Conservation (phyloP, 2,888 invertebrate genomes). For the Drosophila infuscata region DNA sequence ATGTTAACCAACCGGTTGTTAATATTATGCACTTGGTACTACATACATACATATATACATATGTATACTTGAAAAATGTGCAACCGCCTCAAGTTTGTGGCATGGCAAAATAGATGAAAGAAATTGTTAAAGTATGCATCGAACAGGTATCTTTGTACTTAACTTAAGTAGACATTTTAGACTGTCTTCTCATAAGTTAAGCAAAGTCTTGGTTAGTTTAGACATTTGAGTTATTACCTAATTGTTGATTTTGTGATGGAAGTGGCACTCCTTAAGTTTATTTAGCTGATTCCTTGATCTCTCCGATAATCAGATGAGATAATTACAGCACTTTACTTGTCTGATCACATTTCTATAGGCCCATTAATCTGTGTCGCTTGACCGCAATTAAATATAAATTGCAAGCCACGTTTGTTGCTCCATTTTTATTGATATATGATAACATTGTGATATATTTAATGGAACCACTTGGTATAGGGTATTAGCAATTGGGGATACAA, state of each 20-base stretch:
- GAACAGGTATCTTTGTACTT: not conserved
- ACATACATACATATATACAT: not conserved
- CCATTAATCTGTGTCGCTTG: conserved; percentile 66
- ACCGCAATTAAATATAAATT: conserved; percentile 60
- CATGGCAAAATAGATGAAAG: not conserved
- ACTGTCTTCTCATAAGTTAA: too few species aligned
- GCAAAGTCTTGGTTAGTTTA: not conserved
- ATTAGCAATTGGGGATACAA: conserved; percentile 24
- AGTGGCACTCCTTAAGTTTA: not conserved
- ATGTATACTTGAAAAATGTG: not conserved
- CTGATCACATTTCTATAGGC: conserved; percentile 18
- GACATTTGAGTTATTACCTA: too few species aligned
- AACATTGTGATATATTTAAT: conserved; percentile 64
- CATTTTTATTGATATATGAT: conserved; percentile 77
- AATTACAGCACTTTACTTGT: not conserved
- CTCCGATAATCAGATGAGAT: not conserved
- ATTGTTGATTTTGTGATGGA: not conserved
- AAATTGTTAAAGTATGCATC: not conserved
- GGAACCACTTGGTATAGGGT: conserved; percentile 19
- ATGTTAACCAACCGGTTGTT: conserved; percentile 31
- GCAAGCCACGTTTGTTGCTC: conserved; percentile 66
- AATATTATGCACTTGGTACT: conserved; percentile 26
- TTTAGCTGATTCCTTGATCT: not conserved
- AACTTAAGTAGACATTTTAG: not conserved
- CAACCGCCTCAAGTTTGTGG: conserved; percentile 12